Conservation (phyloP, 2,113 vertebrate species). For the Camelus dromedarius region DNA sequence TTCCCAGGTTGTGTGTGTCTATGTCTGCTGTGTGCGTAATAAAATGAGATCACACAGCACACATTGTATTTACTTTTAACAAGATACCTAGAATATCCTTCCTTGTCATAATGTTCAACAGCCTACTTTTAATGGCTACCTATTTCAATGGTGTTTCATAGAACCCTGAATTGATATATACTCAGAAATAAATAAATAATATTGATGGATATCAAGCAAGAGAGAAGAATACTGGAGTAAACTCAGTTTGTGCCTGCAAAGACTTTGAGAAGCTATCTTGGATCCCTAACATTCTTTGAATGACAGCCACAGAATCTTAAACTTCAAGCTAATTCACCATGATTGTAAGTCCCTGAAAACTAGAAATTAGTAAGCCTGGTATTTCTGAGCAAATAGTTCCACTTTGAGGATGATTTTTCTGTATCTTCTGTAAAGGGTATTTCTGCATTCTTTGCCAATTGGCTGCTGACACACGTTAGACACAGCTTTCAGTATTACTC, state of each 20-base stretch:
- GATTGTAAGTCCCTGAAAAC: neutral
- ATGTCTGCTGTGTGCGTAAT: neutral
- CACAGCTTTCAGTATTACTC: conserved; percentile 33
- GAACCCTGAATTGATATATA: neutral
- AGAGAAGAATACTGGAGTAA: neutral
- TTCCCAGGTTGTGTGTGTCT: neutral
- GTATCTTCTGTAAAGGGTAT: neutral
- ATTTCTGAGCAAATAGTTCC: conserved; percentile 58
- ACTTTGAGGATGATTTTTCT: conserved; percentile 29
- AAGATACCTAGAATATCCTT: neutral
- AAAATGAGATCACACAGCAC: neutral
- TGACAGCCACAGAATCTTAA: conserved; percentile 20
- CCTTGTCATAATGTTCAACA: neutral
- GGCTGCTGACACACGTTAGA: conserved; percentile 48
- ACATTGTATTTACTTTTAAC: neutral
- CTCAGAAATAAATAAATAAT: neutral
- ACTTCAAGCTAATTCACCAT: neutral
- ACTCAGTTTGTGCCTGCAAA: neutral
- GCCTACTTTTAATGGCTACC: neutral
- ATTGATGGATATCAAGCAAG: neutral
- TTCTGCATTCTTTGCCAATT: conserved; percentile 37
- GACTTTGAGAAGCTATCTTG: conserved; percentile 37
- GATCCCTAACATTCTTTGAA: conserved; percentile 51
- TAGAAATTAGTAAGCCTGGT: conserved; percentile 34
- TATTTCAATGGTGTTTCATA: neutral